These are phyloP conservation scores for Doryteuthis pealeii DNA, from an alignment of 1,140 invertebrate genomes.

Conservation along the genomic window DNA sequence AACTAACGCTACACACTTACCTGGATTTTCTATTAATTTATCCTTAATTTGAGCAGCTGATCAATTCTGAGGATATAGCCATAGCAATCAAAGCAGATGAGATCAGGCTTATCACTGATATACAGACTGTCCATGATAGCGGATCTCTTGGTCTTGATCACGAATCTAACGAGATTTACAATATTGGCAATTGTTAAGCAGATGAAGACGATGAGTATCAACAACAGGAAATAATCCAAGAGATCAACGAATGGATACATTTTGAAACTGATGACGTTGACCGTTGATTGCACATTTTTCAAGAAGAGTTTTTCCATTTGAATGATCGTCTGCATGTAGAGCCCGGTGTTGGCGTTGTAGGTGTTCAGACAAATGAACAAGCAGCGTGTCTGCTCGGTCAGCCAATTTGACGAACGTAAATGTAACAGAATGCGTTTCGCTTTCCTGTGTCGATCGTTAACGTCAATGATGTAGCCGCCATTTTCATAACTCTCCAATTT, in stretches of 20 bases:
- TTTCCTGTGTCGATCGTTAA: not conserved
- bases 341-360: not conserved
- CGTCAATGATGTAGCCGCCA: conserved; percentile 4
- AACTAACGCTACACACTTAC: too few relatives aligned
- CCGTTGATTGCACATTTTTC: not conserved
- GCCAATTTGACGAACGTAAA: not conserved
- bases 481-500: not conserved
- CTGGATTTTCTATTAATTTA: not conserved
- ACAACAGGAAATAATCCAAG: not conserved
- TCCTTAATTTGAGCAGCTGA: not conserved
- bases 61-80: not conserved
- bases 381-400: not conserved
- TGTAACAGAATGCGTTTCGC: not conserved
- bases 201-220: not conserved
- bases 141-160: not conserved
- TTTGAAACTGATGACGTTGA: not conserved
- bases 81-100: not conserved
- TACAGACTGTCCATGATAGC: not conserved
- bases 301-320: not conserved
- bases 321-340: not conserved
- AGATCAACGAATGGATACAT: conserved; percentile 2
- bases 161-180: not conserved
- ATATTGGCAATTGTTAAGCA: not conserved
- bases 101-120: not conserved
- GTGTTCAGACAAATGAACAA: not conserved